Evolutionary conservation across 2,888 invertebrate genomes (phyloP).

Genomic region (Pogonocherus hispidulus): DNA sequence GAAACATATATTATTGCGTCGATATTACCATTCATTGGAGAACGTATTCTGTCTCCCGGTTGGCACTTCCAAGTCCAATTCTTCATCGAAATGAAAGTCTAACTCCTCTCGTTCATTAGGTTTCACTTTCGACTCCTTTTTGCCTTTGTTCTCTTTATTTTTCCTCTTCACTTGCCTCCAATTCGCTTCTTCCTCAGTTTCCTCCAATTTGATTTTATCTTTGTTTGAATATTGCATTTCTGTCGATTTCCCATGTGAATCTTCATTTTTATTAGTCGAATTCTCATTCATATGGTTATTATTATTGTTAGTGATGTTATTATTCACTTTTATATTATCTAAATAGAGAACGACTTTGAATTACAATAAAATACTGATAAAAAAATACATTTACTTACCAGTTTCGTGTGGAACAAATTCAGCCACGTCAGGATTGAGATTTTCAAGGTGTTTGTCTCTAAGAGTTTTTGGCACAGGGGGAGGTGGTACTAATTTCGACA

Average conservation of each 20-base stretch:
- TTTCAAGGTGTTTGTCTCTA: constrained; percentile 70
- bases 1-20: neutral
- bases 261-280: constrained; percentile 14
- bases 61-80: constrained; percentile 82
- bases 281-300: neutral
- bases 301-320: constrained; percentile 11
- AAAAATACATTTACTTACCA: constrained; percentile 34
- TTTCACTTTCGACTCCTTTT: constrained; percentile 57
- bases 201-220: constrained; percentile 36
- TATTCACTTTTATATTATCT: constrained; percentile 46
- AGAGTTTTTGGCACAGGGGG: constrained; percentile 79
- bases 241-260: constrained; percentile 23
- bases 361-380: neutral
- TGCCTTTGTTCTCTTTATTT: constrained; percentile 64
- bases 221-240: constrained; percentile 14
- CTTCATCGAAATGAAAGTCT: constrained; percentile 98
- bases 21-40: constrained; percentile 79
- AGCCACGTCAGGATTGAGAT: constrained; percentile 87
- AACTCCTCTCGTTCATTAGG: constrained; percentile 80
- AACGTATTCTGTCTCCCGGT: constrained; percentile 87
- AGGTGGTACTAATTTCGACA: constrained; percentile 78
- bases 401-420: constrained; percentile 80
- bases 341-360: neutral
- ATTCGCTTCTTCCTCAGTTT: constrained; percentile 64
- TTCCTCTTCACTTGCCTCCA: constrained; percentile 74